These are phyloP conservation scores for Brachionichthys hirsutus DNA, from an alignment of 2,113 vertebrate genomes.

Conservation along the genomic window DNA sequence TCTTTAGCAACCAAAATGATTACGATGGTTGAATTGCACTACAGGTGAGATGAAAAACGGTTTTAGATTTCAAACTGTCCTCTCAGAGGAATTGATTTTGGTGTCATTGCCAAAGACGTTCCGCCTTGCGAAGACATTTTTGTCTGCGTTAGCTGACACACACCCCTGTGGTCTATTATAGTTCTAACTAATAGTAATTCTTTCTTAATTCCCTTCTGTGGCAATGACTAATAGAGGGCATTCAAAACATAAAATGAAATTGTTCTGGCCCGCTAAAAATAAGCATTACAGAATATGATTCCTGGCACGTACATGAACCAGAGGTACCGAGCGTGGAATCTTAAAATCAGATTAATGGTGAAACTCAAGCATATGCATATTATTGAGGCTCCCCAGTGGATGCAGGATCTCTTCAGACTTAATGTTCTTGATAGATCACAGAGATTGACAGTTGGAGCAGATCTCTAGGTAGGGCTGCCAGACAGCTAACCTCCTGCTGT, in stretches of 20 bases:
- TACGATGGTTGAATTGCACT: no score
- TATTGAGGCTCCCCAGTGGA: background rate
- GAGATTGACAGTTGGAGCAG: constrained; percentile 35
- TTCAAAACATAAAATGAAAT: constrained; percentile 18
- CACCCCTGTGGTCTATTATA: constrained; percentile 8
- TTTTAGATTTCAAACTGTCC: no score
- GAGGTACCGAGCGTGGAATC: background rate
- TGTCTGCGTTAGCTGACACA: background rate
- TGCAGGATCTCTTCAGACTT: constrained; percentile 9
- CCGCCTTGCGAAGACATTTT: background rate
- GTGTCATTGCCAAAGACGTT: constrained; percentile 6
- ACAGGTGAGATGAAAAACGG: no score
- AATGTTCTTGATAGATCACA: constrained; percentile 24
- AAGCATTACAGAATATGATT: constrained; percentile 28
- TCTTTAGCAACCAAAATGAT: no score
- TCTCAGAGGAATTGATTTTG: background rate
- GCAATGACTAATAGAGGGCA: constrained; percentile 28
- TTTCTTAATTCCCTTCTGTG: constrained; percentile 20
- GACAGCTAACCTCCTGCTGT: constrained; percentile 52
- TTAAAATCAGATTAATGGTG: constrained; percentile 40
- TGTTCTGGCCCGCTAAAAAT: constrained; percentile 20
- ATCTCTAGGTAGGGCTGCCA: constrained; percentile 44
- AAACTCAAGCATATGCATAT: constrained; percentile 18
- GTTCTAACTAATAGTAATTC: constrained; percentile 19
- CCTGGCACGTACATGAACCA: constrained; percentile 16